Percentiles rank a stretch among this genome's conserved stretches.
These are phyloP conservation scores for Leptogaster cylindrica DNA, from an alignment of 2,888 invertebrate genomes.

Conservation along the genomic window DNA sequence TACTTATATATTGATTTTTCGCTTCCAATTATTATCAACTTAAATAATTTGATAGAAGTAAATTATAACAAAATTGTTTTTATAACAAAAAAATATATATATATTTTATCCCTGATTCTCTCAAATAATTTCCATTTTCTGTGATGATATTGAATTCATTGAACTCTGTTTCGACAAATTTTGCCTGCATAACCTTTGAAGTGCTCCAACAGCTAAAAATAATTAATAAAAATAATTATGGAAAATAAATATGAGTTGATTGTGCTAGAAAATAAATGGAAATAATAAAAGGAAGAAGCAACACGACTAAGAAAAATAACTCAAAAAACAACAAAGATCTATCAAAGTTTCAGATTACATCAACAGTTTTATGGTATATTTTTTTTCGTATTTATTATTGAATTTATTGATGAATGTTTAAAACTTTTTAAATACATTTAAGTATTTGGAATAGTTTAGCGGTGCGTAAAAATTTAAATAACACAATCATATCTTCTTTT, in stretches of 20 bases:
- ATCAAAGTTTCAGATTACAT: too few relatives aligned
- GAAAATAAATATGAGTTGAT: constrained; percentile 44
- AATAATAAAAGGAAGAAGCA: background rate
- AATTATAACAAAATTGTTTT: constrained; percentile 4
- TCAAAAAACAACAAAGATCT: background rate
- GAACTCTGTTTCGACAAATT: constrained; percentile 34
- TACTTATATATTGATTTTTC: too few relatives aligned
- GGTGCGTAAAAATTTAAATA: too few relatives aligned
- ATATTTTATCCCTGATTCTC: constrained; percentile 2
- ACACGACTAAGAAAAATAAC: background rate
- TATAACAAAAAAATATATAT: background rate
- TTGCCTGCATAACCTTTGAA: constrained; percentile 63
- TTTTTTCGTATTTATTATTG: too few relatives aligned
- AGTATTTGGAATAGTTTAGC: too few relatives aligned
- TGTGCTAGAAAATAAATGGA: background rate
- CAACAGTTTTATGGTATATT: too few relatives aligned
- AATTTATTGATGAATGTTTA: too few relatives aligned
- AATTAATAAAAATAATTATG: constrained; percentile 55
- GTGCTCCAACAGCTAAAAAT: constrained; percentile 66
- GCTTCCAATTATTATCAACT: too few relatives aligned
- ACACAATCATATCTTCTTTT: too few relatives aligned
- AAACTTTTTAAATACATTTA: too few relatives aligned
- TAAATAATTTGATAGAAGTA: too few relatives aligned
- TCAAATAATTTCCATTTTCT: constrained; percentile 22
- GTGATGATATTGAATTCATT: constrained; percentile 33